Percentiles rank a stretch among this genome's conserved stretches.
These are phyloP conservation scores for Arctia plantaginis DNA, from an alignment of 2,888 invertebrate species.

Conservation along the genomic window DNA sequence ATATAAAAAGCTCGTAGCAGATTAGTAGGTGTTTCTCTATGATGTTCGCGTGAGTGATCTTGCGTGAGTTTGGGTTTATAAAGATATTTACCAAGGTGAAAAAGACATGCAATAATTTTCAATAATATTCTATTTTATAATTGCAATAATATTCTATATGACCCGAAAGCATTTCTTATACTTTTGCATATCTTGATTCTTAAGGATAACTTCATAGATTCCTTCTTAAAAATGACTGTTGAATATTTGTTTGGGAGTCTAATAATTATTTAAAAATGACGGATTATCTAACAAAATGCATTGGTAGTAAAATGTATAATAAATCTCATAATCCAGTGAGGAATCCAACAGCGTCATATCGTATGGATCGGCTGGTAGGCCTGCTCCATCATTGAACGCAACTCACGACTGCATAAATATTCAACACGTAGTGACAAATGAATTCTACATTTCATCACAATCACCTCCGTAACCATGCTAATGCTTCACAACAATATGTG, in stretches of 20 bases:
- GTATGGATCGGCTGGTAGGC: neutral
- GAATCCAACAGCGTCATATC: no score
- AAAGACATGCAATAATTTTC: neutral
- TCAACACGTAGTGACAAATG: neutral
- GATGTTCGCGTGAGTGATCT: neutral
- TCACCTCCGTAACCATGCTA: neutral
- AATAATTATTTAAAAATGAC: no score
- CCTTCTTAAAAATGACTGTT: neutral
- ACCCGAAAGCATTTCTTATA: neutral
- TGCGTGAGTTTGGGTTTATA: neutral
- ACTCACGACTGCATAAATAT: neutral
- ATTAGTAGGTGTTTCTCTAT: neutral
- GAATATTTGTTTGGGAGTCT: no score
- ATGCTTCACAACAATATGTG: neutral
- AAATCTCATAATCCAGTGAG: neutral
- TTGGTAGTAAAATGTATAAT: no score
- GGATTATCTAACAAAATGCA: no score
- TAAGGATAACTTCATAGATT: neutral
- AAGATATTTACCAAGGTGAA: neutral
- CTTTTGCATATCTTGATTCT: neutral
- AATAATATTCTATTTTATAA: no score
- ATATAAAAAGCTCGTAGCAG: neutral
- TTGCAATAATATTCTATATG: no score
- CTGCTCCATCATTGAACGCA: neutral
- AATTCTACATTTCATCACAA: neutral